Evolutionary conservation across 2,888 invertebrate species (phyloP), one percentile per base, ranked within the genome.

Genomic region (Dexiosoma caninum): DNA sequence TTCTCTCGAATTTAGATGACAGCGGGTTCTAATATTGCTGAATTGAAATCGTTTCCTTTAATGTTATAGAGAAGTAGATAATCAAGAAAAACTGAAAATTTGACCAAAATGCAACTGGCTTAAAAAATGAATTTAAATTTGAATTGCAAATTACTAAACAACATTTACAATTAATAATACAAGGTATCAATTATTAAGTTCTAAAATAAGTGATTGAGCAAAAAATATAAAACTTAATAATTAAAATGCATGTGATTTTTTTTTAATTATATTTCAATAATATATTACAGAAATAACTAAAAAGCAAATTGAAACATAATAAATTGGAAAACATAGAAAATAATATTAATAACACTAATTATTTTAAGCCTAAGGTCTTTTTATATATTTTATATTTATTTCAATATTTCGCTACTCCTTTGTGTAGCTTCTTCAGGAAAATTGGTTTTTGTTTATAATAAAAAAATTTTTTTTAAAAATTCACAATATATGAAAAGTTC

Each of bases 221-320:
- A 14, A 57, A n/a, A n/a, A n/a, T n/a, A n/a, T n/a, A n/a, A n/a
- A 53, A 66, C 10, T 27, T 42, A 9, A 64, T 44, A 27, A 71
- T 19, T 21, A 55, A 66, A 62, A 55, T 74, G 77, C 81, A 81
- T 81, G 72, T 81, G 81, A 81, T 81, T 72, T 59, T 57, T 67
- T 62, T 55, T 19, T 3, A 46, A 53, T 53, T 49, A 21, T 64
- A 53, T 71, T 53, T 49, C 42, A 77, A 62, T 14, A 37, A 62
- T n/a, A n/a, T 51, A 67, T 37, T 62, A 27, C 21, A 14, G 4
- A 27, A 27, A 27, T 12, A 69, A 30, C 40, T 30, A 49, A 16
- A 49, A 60, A 57, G 44, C 7, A n/a, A 40, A 19, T 19, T 16
- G 3, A n/a, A n/a, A n/a, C n/a, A n/a, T n/a, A n/a, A n/a, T n/a